These are phyloP conservation scores for Ciconia nigra DNA, from an alignment of 2,797 vertebrate species.

Conservation along the genomic window DNA sequence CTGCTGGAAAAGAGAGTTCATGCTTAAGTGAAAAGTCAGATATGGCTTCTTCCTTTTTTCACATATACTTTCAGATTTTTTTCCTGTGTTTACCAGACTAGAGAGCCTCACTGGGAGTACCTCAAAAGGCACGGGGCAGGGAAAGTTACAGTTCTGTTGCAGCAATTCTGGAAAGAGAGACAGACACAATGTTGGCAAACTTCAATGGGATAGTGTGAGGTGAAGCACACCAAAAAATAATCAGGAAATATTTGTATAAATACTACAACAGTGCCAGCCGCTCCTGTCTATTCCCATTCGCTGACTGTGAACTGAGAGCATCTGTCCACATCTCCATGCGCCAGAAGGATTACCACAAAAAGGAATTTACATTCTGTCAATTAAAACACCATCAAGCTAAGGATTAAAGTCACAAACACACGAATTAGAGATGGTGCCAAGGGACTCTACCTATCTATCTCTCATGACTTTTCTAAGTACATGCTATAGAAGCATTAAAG, in stretches of 20 bases:
- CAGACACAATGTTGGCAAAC: background rate
- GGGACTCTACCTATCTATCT: conserved; percentile 26
- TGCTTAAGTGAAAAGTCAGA: background rate
- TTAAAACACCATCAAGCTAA: conserved; percentile 47
- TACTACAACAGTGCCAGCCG: background rate
- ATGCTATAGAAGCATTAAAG: background rate
- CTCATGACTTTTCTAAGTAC: background rate
- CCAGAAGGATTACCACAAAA: conserved; percentile 22
- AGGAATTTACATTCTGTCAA: conserved; percentile 47
- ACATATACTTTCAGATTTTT: background rate
- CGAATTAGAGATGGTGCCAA: conserved; percentile 5
- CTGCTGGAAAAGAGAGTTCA: background rate
- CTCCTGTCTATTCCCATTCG: background rate
- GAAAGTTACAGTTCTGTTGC: background rate
- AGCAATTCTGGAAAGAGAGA: background rate
- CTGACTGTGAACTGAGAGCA: conserved; percentile 17
- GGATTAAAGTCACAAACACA: conserved; percentile 58
- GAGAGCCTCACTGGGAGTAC: background rate
- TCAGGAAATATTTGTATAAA: background rate
- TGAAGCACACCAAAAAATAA: background rate
- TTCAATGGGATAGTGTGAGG: background rate
- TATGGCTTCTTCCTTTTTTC: background rate
- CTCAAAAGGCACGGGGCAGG: background rate
- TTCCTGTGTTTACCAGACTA: background rate
- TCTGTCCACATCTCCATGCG: conserved; percentile 12